Base-by-base conservation (phyloP, 2,113 vertebrate species). In the Amblyornis subalaris region DNA sequence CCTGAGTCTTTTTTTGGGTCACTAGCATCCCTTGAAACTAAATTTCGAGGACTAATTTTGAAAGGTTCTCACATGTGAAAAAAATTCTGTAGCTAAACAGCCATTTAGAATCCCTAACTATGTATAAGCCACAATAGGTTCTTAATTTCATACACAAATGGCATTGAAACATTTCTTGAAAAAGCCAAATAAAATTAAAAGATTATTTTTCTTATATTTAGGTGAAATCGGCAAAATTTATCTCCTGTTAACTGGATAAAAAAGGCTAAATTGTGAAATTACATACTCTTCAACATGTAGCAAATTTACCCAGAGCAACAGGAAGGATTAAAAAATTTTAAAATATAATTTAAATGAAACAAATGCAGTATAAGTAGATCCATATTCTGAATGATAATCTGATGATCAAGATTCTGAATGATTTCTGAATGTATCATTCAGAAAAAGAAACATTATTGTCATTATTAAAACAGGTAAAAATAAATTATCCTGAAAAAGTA, bases 91-190 rank as follows among this genome's bases (percentile, higher is more conserved):
- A 74, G 5, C 25, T 60, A n/a, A 88, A 35, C 16, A 51, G 8
- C 1, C 7, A 35, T 62, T 76, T 71, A 61, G 3, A 75, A 64
- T 58, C 28, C 44, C 38, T 90, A 29, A 23, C 10, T 72, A 35
- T 0, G 0, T 72, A 71, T 11, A 75, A 64, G 19, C 12, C 61
- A 54, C 0, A 6, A 24, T 26, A 45, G 14, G 13, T n/a, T 58
- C 38, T 54, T 67, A 29, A 40, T 61, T 72, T 89, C 44, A 24
- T 45, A 50, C 5, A 45, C 1, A 10, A 54, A 25, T 83, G 7
- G 0, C 25, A 54, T 31, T 2, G 1, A 61, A 94, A 53, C 10
- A 22, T 33, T 53, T 3, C 10, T 75, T 85, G 55, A 71, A 85
- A 50, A 65, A 67, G 15, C 3, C 8, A 75, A 60, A 79, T 33